These are phyloP conservation scores for Trinorchestia longiramus DNA, from an alignment of 1,140 invertebrate species.

Conservation along the genomic window DNA sequence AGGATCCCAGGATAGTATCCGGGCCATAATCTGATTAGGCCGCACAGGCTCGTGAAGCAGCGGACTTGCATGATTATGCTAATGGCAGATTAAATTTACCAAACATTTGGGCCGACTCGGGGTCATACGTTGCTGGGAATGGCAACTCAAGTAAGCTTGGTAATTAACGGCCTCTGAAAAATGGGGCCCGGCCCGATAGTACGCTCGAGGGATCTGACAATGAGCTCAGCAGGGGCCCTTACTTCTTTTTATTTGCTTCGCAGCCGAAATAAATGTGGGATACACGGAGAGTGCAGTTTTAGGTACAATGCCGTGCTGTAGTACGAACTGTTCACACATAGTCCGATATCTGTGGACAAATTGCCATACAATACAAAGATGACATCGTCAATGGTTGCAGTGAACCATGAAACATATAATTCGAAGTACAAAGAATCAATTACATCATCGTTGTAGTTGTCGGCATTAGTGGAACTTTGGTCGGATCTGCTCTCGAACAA, in stretches of 20 bases:
- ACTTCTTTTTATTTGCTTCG: background rate
- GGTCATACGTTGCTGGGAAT: constrained; percentile 54
- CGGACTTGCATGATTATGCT: constrained; percentile 50
- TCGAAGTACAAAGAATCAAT: background rate
- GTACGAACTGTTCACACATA: background rate
- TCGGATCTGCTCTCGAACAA: background rate
- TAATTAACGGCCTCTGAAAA: constrained; percentile 49
- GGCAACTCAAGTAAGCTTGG: constrained; percentile 46
- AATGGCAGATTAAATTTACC: constrained; percentile 55
- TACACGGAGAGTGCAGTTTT: background rate
- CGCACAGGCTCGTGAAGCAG: constrained; percentile 47
- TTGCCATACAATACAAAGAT: background rate
- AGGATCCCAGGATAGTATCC: constrained; percentile 50
- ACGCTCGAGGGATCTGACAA: background rate
- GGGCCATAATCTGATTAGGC: constrained; percentile 46
- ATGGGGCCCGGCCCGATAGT: constrained; percentile 8
- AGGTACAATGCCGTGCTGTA: background rate
- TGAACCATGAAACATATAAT: background rate
- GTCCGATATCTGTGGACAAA: background rate
- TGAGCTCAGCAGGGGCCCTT: background rate
- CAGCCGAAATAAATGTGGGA: background rate
- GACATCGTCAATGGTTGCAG: background rate
- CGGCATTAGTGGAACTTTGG: background rate
- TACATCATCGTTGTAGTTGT: background rate
- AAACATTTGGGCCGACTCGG: constrained; percentile 38